A percentile compares a stretch with the other conserved stretches of the same genome.
Conservation (phyloP, 2,113 vertebrate genomes). For the Ardeotis arabs region DNA sequence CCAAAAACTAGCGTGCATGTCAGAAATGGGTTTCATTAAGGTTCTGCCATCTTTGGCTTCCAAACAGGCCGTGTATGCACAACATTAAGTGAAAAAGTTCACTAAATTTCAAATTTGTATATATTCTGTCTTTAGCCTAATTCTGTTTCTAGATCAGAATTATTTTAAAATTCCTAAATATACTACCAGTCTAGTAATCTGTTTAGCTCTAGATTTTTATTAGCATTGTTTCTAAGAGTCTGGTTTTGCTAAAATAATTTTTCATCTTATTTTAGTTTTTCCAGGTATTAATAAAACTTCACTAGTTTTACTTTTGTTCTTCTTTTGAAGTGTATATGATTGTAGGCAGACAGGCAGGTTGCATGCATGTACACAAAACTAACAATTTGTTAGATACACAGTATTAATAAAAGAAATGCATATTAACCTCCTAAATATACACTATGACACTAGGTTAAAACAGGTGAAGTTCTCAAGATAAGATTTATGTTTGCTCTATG, state of each 20-base stretch:
- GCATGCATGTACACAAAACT: slow-evolving; percentile 12
- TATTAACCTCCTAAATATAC: slow-evolving; percentile 12
- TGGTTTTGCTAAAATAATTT: slow-evolving; percentile 56
- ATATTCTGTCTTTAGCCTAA: slow-evolving; percentile 2
- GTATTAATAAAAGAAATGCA: slow-evolving; percentile 22
- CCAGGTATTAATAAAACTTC: slow-evolving; percentile 47
- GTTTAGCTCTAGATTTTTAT: background rate
- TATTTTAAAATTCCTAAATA: background rate
- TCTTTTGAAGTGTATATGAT: background rate
- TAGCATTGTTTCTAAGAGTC: slow-evolving; percentile 24
- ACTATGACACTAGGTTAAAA: background rate
- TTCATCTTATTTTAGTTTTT: slow-evolving; percentile 1
- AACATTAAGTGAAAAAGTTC: background rate
- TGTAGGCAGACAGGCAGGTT: background rate
- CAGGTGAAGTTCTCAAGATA: slow-evolving; percentile 17
- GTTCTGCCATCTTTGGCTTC: slow-evolving; percentile 33
- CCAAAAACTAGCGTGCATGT: background rate
- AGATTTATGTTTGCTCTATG: background rate
- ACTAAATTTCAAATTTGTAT: slow-evolving; percentile 44
- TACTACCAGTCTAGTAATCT: background rate
- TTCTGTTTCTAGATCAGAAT: slow-evolving; percentile 36
- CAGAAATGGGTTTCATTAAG: slow-evolving; percentile 13
- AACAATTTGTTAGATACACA: slow-evolving; percentile 1
- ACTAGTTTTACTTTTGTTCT: background rate
- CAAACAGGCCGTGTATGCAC: background rate